Base-by-base conservation (phyloP, 2,888 invertebrate species). In the Aproaerema taeniolella region DNA sequence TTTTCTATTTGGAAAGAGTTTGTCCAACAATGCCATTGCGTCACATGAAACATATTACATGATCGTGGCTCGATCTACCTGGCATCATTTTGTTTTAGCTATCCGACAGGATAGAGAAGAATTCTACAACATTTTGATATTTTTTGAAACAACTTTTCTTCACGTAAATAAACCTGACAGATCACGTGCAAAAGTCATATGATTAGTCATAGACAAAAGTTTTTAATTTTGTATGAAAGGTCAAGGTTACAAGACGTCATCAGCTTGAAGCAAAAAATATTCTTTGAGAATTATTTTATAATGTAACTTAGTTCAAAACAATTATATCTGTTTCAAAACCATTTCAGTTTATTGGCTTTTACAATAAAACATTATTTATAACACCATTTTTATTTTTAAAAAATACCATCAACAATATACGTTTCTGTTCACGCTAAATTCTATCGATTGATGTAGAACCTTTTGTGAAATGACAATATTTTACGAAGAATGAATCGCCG, bases 21-120 rank as follows among this genome's bases (percentile, higher is more conserved):
- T 92, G 69, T 92, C 91, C 72, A 93, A 88, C 79, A 93, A 88
- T 86, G 92, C 92, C 93, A 93, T 93, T 77, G 81, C 87, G 56
- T 78, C 64, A 70, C 57, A 60, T 55, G 55, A 61, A 62, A 56
- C 68, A 69, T 74, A 61, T 78, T 69, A 78, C 54, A 62, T 66
- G 58, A 53, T 62, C 61, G 53, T 60, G 43, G 49, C 55, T 50
- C 45, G 46, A 46, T 52, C 60, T 59, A 42, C 43, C 48, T 55
- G 53, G 52, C 65, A 69, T 74, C 47, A 54, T 65, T 58, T 39
- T 42, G 40, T 44, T 40, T 20, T 40, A 48, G 12, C 8, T 8
- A 37, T 42, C 13, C 24, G 24, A 45, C 28, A 37, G 38, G 39
- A 44, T 45, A 47, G 45, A 36, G 43, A 54, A 50, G 26, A 36